Evolutionary conservation across 2,888 invertebrate species (phyloP).

Genomic region (Ichneumoninae sp.): DNA sequence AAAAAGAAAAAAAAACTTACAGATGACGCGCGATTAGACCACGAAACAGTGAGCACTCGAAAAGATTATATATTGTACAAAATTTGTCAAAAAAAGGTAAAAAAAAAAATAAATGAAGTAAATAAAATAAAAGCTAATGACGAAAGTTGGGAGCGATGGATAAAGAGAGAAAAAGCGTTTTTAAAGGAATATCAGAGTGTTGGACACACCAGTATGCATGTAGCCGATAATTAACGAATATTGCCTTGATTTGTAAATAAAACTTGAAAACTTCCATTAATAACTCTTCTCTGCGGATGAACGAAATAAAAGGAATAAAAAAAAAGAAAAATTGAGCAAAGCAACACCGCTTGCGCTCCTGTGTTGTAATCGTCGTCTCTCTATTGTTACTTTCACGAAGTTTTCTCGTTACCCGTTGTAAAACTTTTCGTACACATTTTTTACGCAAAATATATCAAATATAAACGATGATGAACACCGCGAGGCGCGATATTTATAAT

Average conservation of each 20-base stretch:
- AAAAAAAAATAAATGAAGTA: conserved; percentile 55
- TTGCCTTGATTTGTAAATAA: conserved; percentile 85
- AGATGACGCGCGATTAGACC: conserved; percentile 55
- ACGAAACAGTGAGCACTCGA: conserved; percentile 55
- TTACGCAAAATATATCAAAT: conserved; percentile 52
- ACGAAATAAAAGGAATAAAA: conserved; percentile 14
- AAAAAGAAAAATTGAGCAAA: conserved; percentile 21
- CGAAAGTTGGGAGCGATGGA: conserved; percentile 57
- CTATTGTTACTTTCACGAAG: conserved; percentile 43
- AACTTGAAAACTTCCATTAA: conserved; percentile 80
- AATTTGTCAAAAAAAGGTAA: conserved; percentile 68
- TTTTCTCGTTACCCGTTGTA: conserved; percentile 48
- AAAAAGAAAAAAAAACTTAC: conserved; percentile 46
- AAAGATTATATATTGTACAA: conserved; percentile 75
- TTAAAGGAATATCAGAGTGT: conserved; percentile 75
- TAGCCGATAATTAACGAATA: conserved; percentile 78
- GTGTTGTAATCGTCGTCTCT: conserved; percentile 43
- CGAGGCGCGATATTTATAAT: conserved; percentile 9
- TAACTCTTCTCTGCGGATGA: conserved; percentile 63
- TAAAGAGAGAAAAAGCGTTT: conserved; percentile 66
- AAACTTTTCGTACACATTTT: conserved; percentile 62
- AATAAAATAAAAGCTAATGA: conserved; percentile 53
- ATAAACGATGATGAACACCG: not conserved
- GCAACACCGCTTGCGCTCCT: conserved; percentile 15
- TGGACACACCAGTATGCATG: conserved; percentile 74